These are phyloP conservation scores for Porites cylindrica DNA, from an alignment of 92 coral and sea anemone genomes.

Conservation along the genomic window DNA sequence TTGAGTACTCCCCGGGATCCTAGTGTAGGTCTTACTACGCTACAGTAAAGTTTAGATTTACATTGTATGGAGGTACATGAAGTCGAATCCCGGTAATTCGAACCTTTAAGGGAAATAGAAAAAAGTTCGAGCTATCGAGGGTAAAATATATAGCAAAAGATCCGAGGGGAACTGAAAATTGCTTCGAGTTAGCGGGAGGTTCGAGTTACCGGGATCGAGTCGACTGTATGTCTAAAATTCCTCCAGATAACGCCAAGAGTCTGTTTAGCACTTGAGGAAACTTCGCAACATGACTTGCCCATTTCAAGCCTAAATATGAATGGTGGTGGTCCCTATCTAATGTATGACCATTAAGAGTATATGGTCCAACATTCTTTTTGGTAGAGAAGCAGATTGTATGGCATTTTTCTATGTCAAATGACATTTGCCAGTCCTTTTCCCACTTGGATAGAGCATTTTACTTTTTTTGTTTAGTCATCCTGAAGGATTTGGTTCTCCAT, in stretches of 20 bases:
- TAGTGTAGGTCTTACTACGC: background rate
- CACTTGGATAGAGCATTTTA: conserved; percentile 15
- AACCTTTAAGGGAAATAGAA: no score
- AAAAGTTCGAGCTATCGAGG: no score
- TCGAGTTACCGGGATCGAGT: no score
- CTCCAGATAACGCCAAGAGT: conserved; percentile 55
- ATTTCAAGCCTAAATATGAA: conserved; percentile 47
- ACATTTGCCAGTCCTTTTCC: conserved; percentile 36
- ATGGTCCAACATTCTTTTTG: conserved; percentile 17
- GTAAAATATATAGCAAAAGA: no score
- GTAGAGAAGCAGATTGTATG: conserved; percentile 20
- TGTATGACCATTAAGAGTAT: conserved; percentile 47
- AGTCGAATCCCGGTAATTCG: no score
- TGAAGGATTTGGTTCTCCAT: conserved; percentile 7
- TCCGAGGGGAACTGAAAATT: no score
- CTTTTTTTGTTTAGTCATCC: background rate
- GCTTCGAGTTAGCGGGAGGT: no score
- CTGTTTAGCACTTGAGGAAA: conserved; percentile 56
- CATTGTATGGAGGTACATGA: no score
- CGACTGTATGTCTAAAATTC: conserved; percentile 38
- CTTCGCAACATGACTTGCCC: conserved; percentile 53
- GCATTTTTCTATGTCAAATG: conserved; percentile 27
- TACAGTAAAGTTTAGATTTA: background rate
- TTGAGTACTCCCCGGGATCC: no score
- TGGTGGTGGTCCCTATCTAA: conserved; percentile 50